Base-by-base conservation (phyloP, 2,888 invertebrate species). In the Cheilosia pagana region DNA sequence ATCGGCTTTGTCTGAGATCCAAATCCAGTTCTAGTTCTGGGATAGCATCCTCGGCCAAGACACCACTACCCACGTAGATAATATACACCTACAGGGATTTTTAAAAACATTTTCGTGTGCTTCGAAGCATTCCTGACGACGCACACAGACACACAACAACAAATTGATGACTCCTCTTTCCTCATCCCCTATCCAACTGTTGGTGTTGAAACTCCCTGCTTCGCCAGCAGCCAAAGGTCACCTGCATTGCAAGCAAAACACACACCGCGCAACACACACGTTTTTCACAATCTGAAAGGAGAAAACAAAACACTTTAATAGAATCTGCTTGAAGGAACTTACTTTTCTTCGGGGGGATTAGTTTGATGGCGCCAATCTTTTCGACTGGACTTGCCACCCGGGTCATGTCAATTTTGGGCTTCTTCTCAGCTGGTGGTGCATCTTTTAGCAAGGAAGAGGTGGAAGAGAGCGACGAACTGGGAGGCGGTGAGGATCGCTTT, bases 331-430 rank as follows among this genome's bases (percentile, higher is more conserved):
- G 14, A 21, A 41, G 60, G 93, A 94, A 96, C 97, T 96, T 95
- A 98, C 98, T 96, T 94, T 96, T 97, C 87, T 97, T 96, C 87
- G 97, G 94, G 88, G 97, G 95, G 89, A 97, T 97, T 87, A 97
- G 93, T 93, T 98, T 98, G 88, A 97, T 96, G 87, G 95, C 94
- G 87, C 96, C 96, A 41, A 96, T 95, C 91, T 96, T 95, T 89
- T 96, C 96, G 45, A 94, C 92, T 1, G 92, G 90, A 62, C 91
- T 89, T 88, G 90, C 87, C 59, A 91, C 93, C 86, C 92, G 89
- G 67, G 91, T 91, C 89, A 92, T 93, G 87, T 93, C 90, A 65
- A 95, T 93, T 92, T 96, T 96, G 12, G 94, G 91, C 90, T 96
- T 96, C 93, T 98, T 98, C 90, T 97, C 97, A 48, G 94, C 94